Base-by-base conservation (phyloP, 2,797 vertebrate genomes). In the Coranthus polyacanthus region DNA sequence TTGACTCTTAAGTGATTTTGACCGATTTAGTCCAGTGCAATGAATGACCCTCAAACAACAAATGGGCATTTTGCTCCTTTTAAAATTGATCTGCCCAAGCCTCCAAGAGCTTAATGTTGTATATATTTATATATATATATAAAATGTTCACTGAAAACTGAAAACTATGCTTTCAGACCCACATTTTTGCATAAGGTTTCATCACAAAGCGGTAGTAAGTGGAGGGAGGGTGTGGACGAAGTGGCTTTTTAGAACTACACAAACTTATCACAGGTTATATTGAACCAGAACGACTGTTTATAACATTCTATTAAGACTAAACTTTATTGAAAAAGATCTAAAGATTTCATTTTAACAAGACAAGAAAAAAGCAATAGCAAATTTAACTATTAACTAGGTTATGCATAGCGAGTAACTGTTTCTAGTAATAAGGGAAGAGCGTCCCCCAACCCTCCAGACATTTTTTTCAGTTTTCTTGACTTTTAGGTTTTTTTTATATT, bases 261-360 rank as follows among this genome's bases (percentile, higher is more conserved):
- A 97, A 97, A 98, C 95, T 97, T 97, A 98, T 97, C 97, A 97
- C 96, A 95, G 96, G 96, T 97, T 98, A 99, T 98, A 99, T 97
- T 98, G 96, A 99, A 99, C 97, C 97, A 98, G 97, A 99, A 96
- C 94, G 90, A 99, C 97, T 95, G 97, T 98, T 92, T 98, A 98
- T 98, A 98, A 99, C 98, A 95, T 99, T 98, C 97, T 97, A 98
- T 97, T 98, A 98, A 98, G 98, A 99, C 97, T 99, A 98, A 99
- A 99, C 96, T 98, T 97, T 98, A 98, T 99, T 99, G 97, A 98
- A 99, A 95, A 95, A 95, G 94, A 95, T 93, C 94, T 94, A 93
- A 98, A 98, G 97, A 96, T 97, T 98, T 97, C 88, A 96, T 95
- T 98, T 96, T 97, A 98, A 98, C 98, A 99, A 99, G 97, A 99